Evolutionary conservation across 2,113 vertebrate genomes (phyloP).

Genomic region (Ranitomeya variabilis): DNA sequence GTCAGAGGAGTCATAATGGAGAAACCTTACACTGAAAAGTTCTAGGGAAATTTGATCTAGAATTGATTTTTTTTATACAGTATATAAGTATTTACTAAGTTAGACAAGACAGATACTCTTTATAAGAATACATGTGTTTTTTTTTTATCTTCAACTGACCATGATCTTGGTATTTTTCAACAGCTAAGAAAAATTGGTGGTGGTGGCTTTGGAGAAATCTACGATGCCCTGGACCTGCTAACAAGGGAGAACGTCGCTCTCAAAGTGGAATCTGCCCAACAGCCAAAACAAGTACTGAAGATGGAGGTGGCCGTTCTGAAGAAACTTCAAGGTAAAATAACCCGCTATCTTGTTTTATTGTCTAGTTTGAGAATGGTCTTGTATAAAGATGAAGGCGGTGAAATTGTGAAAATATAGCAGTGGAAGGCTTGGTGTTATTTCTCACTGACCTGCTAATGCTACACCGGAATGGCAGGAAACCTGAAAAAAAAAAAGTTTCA

Average conservation of each 20-base stretch:
- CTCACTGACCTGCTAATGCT: no score
- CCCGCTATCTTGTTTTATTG: not conserved
- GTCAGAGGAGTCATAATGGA: no score
- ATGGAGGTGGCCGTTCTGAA: slow-evolving; percentile 99
- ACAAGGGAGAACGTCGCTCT: slow-evolving; percentile 91
- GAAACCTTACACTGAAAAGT: no score
- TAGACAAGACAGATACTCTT: no score
- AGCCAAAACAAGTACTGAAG: slow-evolving; percentile 98
- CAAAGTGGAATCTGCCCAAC: slow-evolving; percentile 98
- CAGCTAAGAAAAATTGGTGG: slow-evolving; percentile 96
- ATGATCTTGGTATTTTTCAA: not conserved
- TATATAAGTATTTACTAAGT: no score
- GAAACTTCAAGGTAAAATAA: slow-evolving; percentile 89
- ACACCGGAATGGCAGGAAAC: no score
- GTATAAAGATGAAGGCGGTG: no score
- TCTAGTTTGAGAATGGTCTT: not conserved
- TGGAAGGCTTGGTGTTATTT: no score
- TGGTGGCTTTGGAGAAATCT: slow-evolving; percentile 98
- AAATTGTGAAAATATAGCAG: no score
- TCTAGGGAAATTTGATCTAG: no score
- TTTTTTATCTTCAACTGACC: not conserved
- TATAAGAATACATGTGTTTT: not conserved
- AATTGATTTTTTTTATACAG: no score
- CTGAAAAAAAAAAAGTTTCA: no score
- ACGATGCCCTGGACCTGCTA: slow-evolving; percentile 93